phyloP scores from a whole-genome alignment of 1,140 invertebrate species.

The Leptinotarsa texana region DNA sequence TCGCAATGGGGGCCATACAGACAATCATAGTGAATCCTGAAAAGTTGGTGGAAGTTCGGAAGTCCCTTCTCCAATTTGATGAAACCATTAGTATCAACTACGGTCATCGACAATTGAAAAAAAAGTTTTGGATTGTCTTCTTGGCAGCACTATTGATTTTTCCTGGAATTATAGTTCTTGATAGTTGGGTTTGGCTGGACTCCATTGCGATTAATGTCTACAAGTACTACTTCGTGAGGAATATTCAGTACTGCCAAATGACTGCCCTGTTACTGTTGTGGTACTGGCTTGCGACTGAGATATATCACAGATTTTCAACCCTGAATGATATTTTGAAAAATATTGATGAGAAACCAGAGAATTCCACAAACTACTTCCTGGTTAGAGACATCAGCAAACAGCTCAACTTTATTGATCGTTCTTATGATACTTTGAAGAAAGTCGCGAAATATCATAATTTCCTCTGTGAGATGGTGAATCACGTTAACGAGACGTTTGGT shows the following conservation, averaged over 20 bases:
- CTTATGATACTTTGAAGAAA: not conserved
- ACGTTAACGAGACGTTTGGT: not conserved
- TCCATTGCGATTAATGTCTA: not conserved
- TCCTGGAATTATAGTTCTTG: not conserved
- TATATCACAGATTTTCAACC: not conserved
- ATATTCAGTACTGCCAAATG: slow-evolving; percentile 1
- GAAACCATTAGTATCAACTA: not conserved
- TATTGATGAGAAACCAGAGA: too few species aligned
- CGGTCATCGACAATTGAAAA: not conserved
- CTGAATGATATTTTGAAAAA: not conserved
- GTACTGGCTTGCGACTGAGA: not conserved
- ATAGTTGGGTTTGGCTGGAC: not conserved
- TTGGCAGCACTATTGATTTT: not conserved
- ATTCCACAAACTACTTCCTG: too few species aligned
- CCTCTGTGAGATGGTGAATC: not conserved
- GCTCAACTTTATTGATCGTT: too few species aligned
- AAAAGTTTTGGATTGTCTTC: not conserved
- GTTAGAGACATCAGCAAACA: too few species aligned
- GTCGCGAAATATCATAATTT: not conserved
- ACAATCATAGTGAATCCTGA: not conserved
- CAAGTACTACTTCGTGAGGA: not conserved
- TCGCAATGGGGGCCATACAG: not conserved
- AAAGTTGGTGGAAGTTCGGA: not conserved
- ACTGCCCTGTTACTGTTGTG: not conserved
- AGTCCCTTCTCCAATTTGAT: not conserved